These are phyloP conservation scores for Premnoplex brunnescens DNA, from an alignment of 2,797 vertebrate genomes.

Conservation along the genomic window DNA sequence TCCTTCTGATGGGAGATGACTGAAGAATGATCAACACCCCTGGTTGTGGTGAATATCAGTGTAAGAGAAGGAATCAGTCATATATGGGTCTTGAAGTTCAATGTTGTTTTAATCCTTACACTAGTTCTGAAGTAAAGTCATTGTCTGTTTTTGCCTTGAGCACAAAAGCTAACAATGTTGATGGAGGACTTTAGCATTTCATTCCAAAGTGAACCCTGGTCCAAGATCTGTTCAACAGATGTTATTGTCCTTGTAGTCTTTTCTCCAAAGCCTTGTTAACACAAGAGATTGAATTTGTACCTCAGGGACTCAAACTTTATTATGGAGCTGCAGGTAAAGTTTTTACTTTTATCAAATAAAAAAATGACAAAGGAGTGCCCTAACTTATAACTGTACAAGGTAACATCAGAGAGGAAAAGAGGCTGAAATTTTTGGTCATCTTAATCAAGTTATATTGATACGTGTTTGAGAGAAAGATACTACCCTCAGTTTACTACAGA, in stretches of 20 bases:
- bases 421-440: not conserved
- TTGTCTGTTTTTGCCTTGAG: not conserved
- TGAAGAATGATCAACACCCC: not conserved
- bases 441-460: not conserved
- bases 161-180: not conserved
- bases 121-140: not conserved
- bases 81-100: not conserved
- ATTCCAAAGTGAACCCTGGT: not conserved
- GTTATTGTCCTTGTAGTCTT: constrained; percentile 39
- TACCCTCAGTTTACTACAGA: not conserved
- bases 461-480: not conserved
- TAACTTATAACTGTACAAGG: not conserved
- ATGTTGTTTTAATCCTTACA: not conserved
- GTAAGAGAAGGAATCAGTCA: not conserved
- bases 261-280: constrained; percentile 45
- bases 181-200: not conserved
- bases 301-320: constrained; percentile 27
- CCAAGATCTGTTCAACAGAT: constrained; percentile 21
- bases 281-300: constrained; percentile 25
- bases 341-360: constrained; percentile 19
- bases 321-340: not conserved
- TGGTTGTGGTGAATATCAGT: not conserved
- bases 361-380: not conserved
- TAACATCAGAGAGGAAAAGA: not conserved
- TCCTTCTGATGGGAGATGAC: not conserved